Evolutionary conservation across 2,113 vertebrate genomes (phyloP).

Genomic region (Corythaeola cristata): DNA sequence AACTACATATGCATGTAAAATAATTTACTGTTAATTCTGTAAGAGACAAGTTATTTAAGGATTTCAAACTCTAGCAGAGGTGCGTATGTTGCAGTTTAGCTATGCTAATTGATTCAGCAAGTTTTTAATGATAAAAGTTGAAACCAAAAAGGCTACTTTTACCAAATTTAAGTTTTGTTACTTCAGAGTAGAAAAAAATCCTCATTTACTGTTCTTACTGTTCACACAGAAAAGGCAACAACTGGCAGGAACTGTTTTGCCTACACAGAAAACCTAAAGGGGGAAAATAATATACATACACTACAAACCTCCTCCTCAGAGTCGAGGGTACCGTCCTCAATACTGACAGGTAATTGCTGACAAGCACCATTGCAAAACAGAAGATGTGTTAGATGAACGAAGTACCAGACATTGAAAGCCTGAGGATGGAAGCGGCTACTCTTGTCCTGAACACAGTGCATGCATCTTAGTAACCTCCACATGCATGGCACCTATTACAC

Average conservation of each 20-base stretch:
- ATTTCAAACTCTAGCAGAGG: neutral
- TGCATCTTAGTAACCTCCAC: neutral
- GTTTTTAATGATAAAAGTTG: neutral
- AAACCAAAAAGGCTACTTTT: neutral
- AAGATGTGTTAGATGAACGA: constrained; percentile 34
- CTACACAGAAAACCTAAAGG: neutral
- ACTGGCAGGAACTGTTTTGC: neutral
- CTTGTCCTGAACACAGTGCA: neutral
- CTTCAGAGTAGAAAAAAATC: neutral
- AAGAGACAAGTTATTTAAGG: neutral
- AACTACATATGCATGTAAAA: neutral
- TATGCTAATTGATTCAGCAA: neutral
- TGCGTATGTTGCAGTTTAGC: neutral
- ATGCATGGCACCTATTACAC: rapidly evolving
- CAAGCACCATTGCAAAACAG: constrained; percentile 43
- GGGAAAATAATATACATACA: neutral
- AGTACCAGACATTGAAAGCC: neutral
- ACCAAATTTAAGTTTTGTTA: neutral
- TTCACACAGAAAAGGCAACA: constrained; percentile 56
- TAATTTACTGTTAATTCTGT: neutral
- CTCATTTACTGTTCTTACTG: constrained; percentile 40
- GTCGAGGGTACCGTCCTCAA: constrained; percentile 57
- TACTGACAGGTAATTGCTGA: constrained; percentile 60
- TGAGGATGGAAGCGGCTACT: neutral
- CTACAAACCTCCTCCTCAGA: constrained; percentile 70